phyloP scores from a whole-genome alignment of 2,888 invertebrate species.

The Petrolisthes cinctipes region DNA sequence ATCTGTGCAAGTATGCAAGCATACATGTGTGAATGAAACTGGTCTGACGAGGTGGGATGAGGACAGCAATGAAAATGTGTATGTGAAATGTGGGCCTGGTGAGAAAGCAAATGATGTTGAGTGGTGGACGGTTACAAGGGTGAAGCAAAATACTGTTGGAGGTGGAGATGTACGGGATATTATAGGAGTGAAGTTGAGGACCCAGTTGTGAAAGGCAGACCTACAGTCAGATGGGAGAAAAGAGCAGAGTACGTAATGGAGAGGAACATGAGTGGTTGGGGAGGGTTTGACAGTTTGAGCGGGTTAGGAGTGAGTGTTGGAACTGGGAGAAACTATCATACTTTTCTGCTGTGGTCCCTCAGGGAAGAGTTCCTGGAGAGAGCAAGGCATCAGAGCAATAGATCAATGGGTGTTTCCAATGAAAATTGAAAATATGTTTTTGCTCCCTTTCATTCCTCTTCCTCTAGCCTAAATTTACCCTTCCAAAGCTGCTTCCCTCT shows the following conservation, averaged over 20 bases:
- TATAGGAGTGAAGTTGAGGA: background rate
- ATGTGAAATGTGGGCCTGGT: background rate
- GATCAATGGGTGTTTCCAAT: background rate
- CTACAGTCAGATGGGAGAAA: background rate
- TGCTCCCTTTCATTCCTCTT: background rate
- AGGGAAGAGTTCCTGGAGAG: too few relatives aligned
- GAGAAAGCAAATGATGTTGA: background rate
- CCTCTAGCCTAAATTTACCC: background rate
- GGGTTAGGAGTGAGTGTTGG: background rate
- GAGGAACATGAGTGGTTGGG: too few relatives aligned
- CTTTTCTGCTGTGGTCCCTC: background rate
- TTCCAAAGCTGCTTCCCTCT: background rate
- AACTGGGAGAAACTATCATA: background rate
- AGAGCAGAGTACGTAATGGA: too few relatives aligned
- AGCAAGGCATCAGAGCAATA: background rate
- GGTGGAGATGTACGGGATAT: too few relatives aligned
- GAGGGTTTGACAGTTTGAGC: background rate
- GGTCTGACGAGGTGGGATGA: background rate
- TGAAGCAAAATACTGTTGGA: background rate
- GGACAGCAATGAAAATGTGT: too few relatives aligned
- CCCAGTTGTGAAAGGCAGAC: background rate
- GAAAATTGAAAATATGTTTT: background rate
- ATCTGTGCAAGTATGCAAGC: background rate
- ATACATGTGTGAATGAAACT: background rate
- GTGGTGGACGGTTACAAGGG: background rate